Evolutionary conservation across 2,888 invertebrate species (phyloP).

Genomic region (Noctua fimbriata): DNA sequence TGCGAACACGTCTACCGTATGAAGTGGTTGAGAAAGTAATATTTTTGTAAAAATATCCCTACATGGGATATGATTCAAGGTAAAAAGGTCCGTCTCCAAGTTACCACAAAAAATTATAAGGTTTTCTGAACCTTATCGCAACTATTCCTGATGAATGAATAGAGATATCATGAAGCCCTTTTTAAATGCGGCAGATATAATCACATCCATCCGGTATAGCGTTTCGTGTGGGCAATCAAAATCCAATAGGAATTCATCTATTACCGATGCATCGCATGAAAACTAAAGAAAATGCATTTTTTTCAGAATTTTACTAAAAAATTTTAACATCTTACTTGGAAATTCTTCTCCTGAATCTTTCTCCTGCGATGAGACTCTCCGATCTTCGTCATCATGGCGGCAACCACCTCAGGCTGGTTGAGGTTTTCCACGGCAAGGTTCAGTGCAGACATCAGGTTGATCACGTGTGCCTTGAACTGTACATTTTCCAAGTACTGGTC

Average conservation of each 20-base stretch:
- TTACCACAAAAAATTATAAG: neutral
- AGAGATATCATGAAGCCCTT: neutral
- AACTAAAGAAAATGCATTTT: neutral
- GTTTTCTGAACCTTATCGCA: neutral
- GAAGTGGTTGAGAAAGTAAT: slow-evolving; percentile 21
- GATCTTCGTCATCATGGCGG: slow-evolving; percentile 85
- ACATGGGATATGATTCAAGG: neutral
- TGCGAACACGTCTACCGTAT: slow-evolving; percentile 43
- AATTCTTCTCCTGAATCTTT: slow-evolving; percentile 81
- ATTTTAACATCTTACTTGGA: slow-evolving; percentile 76
- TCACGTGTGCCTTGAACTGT: slow-evolving; percentile 88
- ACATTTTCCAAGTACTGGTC: slow-evolving; percentile 81
- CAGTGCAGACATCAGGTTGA: slow-evolving; percentile 85
- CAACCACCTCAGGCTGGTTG: slow-evolving; percentile 85
- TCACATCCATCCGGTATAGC: neutral
- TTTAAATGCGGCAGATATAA: neutral
- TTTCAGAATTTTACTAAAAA: neutral
- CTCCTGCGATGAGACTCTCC: slow-evolving; percentile 84
- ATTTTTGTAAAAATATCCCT: slow-evolving; percentile 32
- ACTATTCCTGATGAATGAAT: neutral
- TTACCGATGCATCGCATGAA: neutral
- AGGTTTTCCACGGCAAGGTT: slow-evolving; percentile 83
- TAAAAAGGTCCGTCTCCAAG: slow-evolving; percentile 2
- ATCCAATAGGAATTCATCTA: neutral
- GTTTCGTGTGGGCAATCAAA: neutral